Conservation (phyloP, 2,113 vertebrate genomes). For the Centrocercus urophasianus region DNA sequence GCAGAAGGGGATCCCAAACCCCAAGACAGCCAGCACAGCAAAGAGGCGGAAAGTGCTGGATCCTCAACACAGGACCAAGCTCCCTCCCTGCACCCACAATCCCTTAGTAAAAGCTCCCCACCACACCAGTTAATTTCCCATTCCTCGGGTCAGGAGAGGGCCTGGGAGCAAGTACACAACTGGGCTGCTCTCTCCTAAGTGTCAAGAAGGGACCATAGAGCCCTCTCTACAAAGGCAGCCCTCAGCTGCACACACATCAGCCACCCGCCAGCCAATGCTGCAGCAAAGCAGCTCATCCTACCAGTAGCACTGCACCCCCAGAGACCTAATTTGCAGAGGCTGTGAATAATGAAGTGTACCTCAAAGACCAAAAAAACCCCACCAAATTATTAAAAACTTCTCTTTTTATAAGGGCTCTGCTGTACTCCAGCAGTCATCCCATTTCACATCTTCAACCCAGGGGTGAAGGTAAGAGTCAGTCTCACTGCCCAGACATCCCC, state of each 20-base stretch:
- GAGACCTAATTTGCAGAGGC: background rate
- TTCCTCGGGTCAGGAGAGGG: background rate
- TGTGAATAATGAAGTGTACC: background rate
- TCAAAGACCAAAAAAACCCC: background rate
- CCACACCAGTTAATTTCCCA: background rate
- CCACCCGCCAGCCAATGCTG: background rate
- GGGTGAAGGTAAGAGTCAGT: background rate
- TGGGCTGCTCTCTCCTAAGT: background rate
- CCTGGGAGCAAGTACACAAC: background rate
- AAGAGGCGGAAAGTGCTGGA: background rate
- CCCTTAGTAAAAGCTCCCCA: background rate
- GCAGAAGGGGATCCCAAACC: background rate
- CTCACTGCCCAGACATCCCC: background rate
- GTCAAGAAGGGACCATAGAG: background rate
- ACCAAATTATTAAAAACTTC: background rate
- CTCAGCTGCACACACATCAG: background rate
- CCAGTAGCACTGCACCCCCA: background rate
- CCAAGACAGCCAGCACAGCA: background rate
- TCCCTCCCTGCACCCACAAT: background rate
- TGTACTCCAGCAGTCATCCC: background rate
- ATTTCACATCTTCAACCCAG: accelerated
- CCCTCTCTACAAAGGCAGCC: background rate
- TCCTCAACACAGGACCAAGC: background rate
- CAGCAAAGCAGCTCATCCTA: accelerated
- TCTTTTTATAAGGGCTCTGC: background rate